phyloP scores from a whole-genome alignment of 37 sponge, comb jelly and placozoan species.

The Mnemiopsis leidyi region DNA sequence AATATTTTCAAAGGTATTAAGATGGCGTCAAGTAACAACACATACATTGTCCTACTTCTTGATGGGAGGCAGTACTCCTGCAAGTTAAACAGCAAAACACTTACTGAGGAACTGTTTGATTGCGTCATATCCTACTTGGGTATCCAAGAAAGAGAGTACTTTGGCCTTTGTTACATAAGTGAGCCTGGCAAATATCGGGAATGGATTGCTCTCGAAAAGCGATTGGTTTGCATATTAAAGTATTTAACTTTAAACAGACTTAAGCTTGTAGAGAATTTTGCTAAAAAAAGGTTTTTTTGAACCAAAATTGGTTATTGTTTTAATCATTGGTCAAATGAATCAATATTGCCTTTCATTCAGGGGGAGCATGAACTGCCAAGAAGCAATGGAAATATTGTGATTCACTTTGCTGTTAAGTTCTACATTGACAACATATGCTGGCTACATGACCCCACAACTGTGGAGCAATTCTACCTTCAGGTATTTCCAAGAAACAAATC shows the following conservation, averaged over 20 bases:
- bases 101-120: conserved; percentile 3
- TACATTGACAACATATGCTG: conserved; percentile 46
- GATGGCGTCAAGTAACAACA: conserved; percentile 12
- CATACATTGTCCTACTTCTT: conserved; percentile 34
- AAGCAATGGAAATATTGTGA: conserved; percentile 4
- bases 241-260: too few relatives aligned
- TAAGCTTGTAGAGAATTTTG: too few relatives aligned
- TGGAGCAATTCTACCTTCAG: conserved; percentile 38
- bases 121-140: not conserved
- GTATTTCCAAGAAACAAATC: too few relatives aligned
- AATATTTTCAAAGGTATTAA: not conserved
- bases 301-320: too few relatives aligned
- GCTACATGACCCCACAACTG: conserved; percentile 38
- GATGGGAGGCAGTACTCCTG: conserved; percentile 44
- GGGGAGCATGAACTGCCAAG: conserved; percentile 18
- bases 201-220: conserved; percentile 19
- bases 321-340: too few relatives aligned
- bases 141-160: conserved; percentile 34
- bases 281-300: too few relatives aligned
- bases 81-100: conserved; percentile 15
- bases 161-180: conserved; percentile 31
- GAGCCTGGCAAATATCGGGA: conserved; percentile 26
- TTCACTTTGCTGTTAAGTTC: conserved; percentile 42
- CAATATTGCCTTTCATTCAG: not conserved
- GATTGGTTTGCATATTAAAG: not conserved